Evolutionary conservation across 2,797 vertebrate species (phyloP), one percentile per base, ranked within the genome.

Genomic region (Hippoglossus hippoglossus): DNA sequence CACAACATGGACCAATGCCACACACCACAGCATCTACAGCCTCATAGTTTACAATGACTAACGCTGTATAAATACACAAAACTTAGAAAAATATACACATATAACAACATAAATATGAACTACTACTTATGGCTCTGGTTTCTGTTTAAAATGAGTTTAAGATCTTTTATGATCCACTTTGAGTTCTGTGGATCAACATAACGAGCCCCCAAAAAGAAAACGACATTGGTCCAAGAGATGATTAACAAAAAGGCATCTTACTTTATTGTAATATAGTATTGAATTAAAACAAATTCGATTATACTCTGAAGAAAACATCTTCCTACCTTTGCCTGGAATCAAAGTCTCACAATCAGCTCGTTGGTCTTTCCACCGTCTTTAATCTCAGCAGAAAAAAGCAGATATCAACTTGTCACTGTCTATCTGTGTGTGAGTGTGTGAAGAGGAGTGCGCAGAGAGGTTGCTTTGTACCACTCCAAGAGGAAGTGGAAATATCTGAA

Each of bases 401-500:
- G 44, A 5, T 19, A 7, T 46, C 44, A 19, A 19, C 44, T 18
- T 16, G 6, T 16, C 15, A 18, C 12, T 39, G 36, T 39, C 9
- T 36, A 2, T 10, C 11, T 39, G 18, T 46, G 44, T 46, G 44
- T 46, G 44, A 11, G 44, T 5, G 57, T 54, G 11, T 47, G 58
- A 63, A 28, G 22, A 41, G 11, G 16, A 44, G 26, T 3, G 57
- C 41, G 28, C n/a, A 0, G 19, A 12, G 67, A 2, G 21, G 34
- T 28, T 70, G 54, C 49, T 80, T 84, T 85, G 84, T 84, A 67
- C 34, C 56, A 16, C 11, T 3, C 19, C 0, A 73, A 77, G 79
- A 84, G 90, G 91, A 94, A 94, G 87, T 90, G 82, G 31, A 46
- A 81, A 36, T 12, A 9, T 50, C 3, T 51, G 6, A 62, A 55